Conservation (phyloP, 2,113 vertebrate species). For the Trematomus loennbergii region DNA sequence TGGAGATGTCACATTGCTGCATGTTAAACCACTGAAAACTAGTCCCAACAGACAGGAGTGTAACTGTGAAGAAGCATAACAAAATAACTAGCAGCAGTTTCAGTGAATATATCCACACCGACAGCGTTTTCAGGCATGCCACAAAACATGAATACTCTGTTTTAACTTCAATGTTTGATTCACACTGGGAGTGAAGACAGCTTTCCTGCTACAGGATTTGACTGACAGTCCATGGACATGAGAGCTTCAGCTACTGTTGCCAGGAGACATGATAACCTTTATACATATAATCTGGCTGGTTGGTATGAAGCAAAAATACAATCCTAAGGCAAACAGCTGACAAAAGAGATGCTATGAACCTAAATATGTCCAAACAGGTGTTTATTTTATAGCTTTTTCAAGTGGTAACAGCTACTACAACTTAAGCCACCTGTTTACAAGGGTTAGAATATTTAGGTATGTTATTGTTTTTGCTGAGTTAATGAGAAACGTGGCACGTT, state of each 20-base stretch:
- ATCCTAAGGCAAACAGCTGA: neutral
- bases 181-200: neutral
- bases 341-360: neutral
- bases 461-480: neutral
- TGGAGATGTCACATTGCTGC: neutral
- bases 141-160: neutral
- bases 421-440: neutral
- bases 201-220: neutral
- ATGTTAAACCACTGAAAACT: neutral
- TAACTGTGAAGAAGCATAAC: constrained; percentile 18
- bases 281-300: neutral
- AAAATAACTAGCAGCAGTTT: constrained; percentile 12
- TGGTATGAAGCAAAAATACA: neutral
- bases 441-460: neutral
- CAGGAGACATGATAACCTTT: neutral
- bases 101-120: constrained; percentile 16
- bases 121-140: constrained; percentile 9
- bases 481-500: neutral
- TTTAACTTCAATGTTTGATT: neutral
- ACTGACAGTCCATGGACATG: neutral
- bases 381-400: neutral
- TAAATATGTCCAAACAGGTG: neutral
- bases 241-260: neutral
- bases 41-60: neutral
- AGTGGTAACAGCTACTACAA: neutral